Conservation (phyloP, 2,797 vertebrate genomes). For the Tragelaphus oryx region DNA sequence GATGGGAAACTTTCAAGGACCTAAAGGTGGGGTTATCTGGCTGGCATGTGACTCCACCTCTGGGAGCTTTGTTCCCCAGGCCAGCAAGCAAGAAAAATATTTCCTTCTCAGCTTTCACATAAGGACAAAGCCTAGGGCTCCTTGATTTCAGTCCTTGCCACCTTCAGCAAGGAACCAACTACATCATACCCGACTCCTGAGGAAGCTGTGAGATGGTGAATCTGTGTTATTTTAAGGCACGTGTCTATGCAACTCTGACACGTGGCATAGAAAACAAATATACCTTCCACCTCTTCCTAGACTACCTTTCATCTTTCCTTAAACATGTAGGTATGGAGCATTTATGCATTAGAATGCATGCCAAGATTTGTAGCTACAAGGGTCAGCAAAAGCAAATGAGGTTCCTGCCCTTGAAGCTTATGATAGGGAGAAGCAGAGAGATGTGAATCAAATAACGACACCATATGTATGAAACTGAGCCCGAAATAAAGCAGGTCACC, state of each 20-base stretch:
- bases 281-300: background rate
- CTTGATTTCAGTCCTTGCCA: background rate
- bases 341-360: background rate
- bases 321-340: background rate
- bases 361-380: background rate
- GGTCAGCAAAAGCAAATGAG: background rate
- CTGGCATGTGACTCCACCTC: no score
- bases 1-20: background rate
- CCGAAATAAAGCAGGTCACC: background rate
- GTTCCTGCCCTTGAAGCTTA: no score
- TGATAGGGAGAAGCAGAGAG: background rate
- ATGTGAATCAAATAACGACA: background rate
- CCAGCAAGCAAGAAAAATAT: background rate
- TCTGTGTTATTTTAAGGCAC: no score
- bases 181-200: rapidly evolving
- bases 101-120: background rate
- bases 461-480: rapidly evolving
- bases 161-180: no score
- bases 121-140: background rate
- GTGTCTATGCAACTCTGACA: background rate
- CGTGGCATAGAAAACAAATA: rapidly evolving
- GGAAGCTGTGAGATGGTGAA: rapidly evolving
- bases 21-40: background rate
- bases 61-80: background rate
- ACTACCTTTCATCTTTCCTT: background rate